phyloP scores from a whole-genome alignment of 1,140 invertebrate species.

The Leptopilina clavipes region DNA sequence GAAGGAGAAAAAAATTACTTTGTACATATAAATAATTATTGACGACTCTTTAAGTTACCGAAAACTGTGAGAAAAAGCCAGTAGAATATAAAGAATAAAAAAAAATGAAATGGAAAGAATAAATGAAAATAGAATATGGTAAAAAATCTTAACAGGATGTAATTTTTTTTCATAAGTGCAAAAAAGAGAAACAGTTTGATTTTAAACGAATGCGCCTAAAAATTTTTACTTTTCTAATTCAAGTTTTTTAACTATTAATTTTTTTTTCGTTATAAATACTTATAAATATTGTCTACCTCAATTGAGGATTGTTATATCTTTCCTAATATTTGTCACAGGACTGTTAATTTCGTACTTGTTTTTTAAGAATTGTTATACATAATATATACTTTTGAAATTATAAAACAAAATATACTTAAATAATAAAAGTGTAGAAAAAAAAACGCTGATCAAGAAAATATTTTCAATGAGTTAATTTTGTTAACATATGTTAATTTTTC shows the following conservation, averaged over 20 bases:
- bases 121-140: slow-evolving; percentile 20
- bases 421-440: neutral
- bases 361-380: too few relatives aligned
- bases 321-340: neutral
- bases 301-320: neutral
- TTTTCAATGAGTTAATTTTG: too few relatives aligned
- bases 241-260: too few relatives aligned
- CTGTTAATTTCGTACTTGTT: neutral
- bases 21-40: neutral
- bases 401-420: neutral
- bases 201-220: too few relatives aligned
- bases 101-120: neutral
- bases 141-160: too few relatives aligned
- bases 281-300: neutral
- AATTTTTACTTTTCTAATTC: too few relatives aligned
- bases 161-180: too few relatives aligned
- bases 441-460: neutral
- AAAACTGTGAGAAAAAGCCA: neutral
- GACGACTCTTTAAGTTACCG: slow-evolving; percentile 4
- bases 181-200: too few relatives aligned
- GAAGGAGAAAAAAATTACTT: neutral
- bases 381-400: too few relatives aligned
- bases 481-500: neutral
- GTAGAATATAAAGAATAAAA: neutral
- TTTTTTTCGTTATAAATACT: neutral